A percentile compares a stretch with the other conserved stretches of the same genome.
phyloP scores from a whole-genome alignment of 2,113 vertebrate genomes.

The Mobula birostris region DNA sequence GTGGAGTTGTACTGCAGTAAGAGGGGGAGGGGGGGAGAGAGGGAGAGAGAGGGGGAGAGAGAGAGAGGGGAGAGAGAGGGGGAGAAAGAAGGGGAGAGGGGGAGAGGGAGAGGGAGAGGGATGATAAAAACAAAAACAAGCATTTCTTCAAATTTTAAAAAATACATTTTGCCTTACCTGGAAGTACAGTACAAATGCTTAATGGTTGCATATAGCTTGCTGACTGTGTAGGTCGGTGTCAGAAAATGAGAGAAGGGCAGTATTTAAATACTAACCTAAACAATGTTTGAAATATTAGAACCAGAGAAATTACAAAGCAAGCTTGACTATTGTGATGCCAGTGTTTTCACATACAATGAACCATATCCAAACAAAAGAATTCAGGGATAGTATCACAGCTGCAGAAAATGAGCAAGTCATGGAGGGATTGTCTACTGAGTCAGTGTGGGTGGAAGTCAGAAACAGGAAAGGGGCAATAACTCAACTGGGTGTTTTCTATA shows the following conservation, averaged over 20 bases:
- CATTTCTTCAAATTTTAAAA: neutral
- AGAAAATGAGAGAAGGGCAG: neutral
- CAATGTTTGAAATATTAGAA: conserved; percentile 30
- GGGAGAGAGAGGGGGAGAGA: too few species aligned
- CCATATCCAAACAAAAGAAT: neutral
- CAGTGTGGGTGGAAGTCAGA: too few species aligned
- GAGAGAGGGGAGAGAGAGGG: too few species aligned
- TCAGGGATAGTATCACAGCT: too few species aligned
- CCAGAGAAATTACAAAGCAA: neutral
- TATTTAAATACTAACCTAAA: conserved; percentile 11
- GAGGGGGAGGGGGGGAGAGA: neutral
- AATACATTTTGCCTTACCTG: neutral
- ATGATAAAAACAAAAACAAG: neutral
- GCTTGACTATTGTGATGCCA: neutral
- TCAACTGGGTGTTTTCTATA: too few species aligned
- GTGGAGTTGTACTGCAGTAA: neutral
- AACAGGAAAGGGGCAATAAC: too few species aligned
- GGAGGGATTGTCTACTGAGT: too few species aligned
- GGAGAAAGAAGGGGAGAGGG: too few species aligned
- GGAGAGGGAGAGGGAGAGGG: too few species aligned
- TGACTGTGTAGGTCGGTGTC: neutral
- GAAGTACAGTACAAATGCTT: neutral
- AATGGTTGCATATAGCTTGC: neutral
- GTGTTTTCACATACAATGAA: neutral
- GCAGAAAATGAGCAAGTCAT: too few species aligned